phyloP scores from a whole-genome alignment of 2,888 invertebrate genomes.

The Clepsis dumicolana region DNA sequence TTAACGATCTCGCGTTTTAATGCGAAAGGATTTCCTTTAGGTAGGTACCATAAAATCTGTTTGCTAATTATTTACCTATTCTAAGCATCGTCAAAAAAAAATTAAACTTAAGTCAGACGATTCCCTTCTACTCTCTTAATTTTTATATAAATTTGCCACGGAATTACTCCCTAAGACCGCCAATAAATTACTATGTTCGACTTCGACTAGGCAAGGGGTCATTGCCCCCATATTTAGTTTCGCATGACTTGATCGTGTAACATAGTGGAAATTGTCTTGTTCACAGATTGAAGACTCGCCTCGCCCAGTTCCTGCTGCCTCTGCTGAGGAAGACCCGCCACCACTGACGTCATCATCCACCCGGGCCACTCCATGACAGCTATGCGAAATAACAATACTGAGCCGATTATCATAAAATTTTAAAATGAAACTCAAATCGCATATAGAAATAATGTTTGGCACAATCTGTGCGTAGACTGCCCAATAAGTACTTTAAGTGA shows the following conservation, averaged over 20 bases:
- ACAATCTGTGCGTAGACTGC: conserved; percentile 27
- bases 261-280: conserved; percentile 49
- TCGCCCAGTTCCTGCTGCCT: conserved; percentile 83
- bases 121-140: not conserved
- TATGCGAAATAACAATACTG: not conserved
- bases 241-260: conserved; percentile 9
- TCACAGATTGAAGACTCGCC: conserved; percentile 81
- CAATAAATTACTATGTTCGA: not conserved
- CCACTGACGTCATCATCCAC: conserved; percentile 54
- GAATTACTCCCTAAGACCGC: not conserved
- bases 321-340: conserved; percentile 78
- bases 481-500: conserved; percentile 6
- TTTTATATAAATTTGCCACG: not conserved
- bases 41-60: too few species aligned
- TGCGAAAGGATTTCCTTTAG: too few species aligned
- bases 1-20: too few species aligned
- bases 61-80: too few species aligned
- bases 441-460: conserved; percentile 18
- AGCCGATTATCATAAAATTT: not conserved
- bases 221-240: not conserved
- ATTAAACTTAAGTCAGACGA: too few species aligned
- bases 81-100: too few species aligned
- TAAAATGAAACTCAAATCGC: not conserved
- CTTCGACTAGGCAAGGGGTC: not conserved
- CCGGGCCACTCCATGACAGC: not conserved